phyloP scores from a whole-genome alignment of 1,140 invertebrate species.

The Tribolium madens region DNA sequence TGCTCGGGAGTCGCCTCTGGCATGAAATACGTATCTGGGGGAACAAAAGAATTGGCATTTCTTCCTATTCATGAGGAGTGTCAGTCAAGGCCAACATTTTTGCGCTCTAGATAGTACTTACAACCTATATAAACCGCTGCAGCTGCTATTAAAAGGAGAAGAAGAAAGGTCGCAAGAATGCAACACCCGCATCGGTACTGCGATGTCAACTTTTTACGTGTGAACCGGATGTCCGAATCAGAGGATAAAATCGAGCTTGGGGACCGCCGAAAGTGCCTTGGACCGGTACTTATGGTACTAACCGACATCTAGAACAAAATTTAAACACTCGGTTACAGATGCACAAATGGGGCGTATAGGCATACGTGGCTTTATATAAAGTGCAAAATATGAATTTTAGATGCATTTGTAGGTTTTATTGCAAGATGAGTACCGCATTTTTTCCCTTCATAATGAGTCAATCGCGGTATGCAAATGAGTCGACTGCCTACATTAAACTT shows the following conservation, averaged over 20 bases:
- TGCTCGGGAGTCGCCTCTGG: constrained; percentile 81
- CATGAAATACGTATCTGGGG: constrained; percentile 84
- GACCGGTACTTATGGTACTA: constrained; percentile 59
- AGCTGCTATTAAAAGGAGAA: constrained; percentile 83
- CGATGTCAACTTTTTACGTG: constrained; percentile 81
- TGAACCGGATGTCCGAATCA: constrained; percentile 88
- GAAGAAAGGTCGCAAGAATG: constrained; percentile 83
- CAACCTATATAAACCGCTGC: constrained; percentile 88
- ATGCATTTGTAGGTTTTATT: not conserved
- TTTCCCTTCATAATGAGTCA: not conserved
- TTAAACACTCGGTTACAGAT: no score
- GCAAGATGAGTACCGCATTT: not conserved
- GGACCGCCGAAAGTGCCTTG: constrained; percentile 65
- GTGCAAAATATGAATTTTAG: not conserved
- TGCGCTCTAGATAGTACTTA: constrained; percentile 71
- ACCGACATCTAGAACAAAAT: constrained; percentile 63
- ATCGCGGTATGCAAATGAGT: not conserved
- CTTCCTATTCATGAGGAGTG: constrained; percentile 5
- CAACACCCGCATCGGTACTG: constrained; percentile 87
- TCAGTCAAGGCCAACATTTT: constrained; percentile 19
- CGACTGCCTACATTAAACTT: constrained; percentile 27
- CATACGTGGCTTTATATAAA: constrained; percentile 16
- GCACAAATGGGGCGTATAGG: no score
- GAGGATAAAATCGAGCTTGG: constrained; percentile 84
- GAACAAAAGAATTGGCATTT: constrained; percentile 61